These are phyloP conservation scores for Cordylochernes scorpioides DNA, from an alignment of 2,888 invertebrate species.

Conservation along the genomic window DNA sequence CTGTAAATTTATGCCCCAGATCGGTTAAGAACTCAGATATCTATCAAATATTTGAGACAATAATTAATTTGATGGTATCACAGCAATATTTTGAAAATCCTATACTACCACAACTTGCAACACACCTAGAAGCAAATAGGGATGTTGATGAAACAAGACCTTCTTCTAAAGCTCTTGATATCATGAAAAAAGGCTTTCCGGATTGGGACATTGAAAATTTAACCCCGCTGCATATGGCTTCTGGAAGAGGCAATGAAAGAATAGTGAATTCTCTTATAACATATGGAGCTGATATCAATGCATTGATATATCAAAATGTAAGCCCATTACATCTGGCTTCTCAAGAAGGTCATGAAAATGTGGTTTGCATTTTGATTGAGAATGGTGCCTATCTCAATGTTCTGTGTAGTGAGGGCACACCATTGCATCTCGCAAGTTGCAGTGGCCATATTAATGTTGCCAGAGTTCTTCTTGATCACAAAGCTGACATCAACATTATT, in stretches of 20 bases:
- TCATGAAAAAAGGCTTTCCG: too few species aligned
- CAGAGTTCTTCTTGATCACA: not conserved
- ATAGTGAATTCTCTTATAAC: not conserved
- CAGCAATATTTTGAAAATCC: too few species aligned
- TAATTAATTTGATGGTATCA: too few species aligned
- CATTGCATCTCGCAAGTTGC: conserved; percentile 1
- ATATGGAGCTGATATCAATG: conserved; percentile 1
- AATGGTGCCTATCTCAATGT: not conserved
- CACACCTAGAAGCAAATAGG: too few species aligned
- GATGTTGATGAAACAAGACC: too few species aligned
- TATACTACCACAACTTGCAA: too few species aligned
- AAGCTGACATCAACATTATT: conserved; percentile 1
- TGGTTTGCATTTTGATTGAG: too few species aligned
- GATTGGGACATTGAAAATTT: too few species aligned
- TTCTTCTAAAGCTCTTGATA: too few species aligned
- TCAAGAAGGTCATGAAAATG: not conserved
- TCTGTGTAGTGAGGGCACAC: not conserved
- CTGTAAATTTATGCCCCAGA: too few species aligned
- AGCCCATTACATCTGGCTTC: not conserved
- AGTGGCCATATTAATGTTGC: conserved; percentile 1
- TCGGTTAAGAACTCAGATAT: too few species aligned
- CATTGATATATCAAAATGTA: not conserved
- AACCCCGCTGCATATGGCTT: conserved; percentile 1
- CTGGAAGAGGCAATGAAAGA: conserved; percentile 1
- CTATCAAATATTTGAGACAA: too few species aligned